phyloP scores from a whole-genome alignment of 2,888 invertebrate species.

The Pherbina coryleti region DNA sequence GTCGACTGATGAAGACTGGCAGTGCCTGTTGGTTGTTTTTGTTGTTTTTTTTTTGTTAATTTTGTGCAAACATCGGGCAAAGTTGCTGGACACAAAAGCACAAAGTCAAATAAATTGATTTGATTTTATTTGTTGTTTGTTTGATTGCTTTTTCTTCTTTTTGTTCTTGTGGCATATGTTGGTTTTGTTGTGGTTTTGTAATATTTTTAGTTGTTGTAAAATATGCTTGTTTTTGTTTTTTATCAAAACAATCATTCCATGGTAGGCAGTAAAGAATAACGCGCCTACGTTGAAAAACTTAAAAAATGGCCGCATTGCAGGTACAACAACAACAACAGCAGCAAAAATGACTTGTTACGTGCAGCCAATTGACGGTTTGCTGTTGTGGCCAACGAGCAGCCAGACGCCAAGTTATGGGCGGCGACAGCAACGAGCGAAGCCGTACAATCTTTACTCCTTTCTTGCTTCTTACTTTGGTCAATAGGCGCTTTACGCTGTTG shows the following conservation, averaged over 20 bases:
- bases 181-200: neutral
- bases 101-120: slow-evolving; percentile 33
- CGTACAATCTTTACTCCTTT: slow-evolving; percentile 16
- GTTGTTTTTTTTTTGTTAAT: slow-evolving; percentile 6
- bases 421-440: slow-evolving; percentile 30
- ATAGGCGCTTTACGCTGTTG: slow-evolving; percentile 12
- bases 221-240: no score
- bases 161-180: neutral
- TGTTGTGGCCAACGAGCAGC: slow-evolving; percentile 32
- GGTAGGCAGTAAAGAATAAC: neutral
- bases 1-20: neutral
- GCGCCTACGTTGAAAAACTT: neutral
- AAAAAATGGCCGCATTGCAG: slow-evolving; percentile 34
- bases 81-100: slow-evolving; percentile 17
- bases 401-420: slow-evolving; percentile 30
- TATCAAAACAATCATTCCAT: no score
- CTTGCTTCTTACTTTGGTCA: neutral
- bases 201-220: neutral
- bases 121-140: neutral
- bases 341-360: neutral
- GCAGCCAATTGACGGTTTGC: slow-evolving; percentile 33
- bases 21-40: neutral
- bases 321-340: slow-evolving; percentile 10
- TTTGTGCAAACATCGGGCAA: slow-evolving; percentile 8
- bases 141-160: neutral